A percentile compares a stretch with the other conserved stretches of the same genome.
Conservation (phyloP, 37 sponge, comb jelly and placozoan genomes). For the Geodia barretti region DNA sequence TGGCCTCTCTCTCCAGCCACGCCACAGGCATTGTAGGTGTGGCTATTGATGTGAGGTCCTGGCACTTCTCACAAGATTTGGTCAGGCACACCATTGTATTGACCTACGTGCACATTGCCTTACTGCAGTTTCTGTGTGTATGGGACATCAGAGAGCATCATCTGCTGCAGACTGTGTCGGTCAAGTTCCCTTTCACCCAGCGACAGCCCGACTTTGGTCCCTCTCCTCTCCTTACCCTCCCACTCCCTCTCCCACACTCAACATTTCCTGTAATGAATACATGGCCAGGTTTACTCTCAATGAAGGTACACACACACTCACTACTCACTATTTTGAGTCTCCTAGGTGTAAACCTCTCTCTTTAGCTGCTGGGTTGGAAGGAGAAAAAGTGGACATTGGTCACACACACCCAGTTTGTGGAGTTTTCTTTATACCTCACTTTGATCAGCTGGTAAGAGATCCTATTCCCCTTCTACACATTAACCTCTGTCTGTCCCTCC, state of each 20-base stretch:
- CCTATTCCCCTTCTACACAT: neutral
- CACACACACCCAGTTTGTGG: slow-evolving; percentile 61
- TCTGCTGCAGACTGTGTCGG: slow-evolving; percentile 71
- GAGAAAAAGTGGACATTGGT: neutral
- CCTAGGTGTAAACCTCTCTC: too few species aligned
- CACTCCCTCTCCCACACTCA: slow-evolving; percentile 29
- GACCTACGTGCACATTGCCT: too few species aligned
- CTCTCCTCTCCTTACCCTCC: slow-evolving; percentile 31
- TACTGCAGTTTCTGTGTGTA: slow-evolving; percentile 59
- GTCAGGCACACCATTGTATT: slow-evolving; percentile 29
- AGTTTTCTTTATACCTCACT: slow-evolving; percentile 44
- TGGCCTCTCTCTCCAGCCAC: slow-evolving; percentile 81
- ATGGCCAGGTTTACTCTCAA: slow-evolving; percentile 72
- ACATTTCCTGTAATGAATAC: slow-evolving; percentile 78
- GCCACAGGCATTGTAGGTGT: slow-evolving; percentile 75
- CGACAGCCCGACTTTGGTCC: slow-evolving; percentile 83
- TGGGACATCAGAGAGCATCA: slow-evolving; percentile 88
- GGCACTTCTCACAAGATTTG: slow-evolving; percentile 76
- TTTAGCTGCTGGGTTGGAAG: too few species aligned
- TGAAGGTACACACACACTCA: too few species aligned
- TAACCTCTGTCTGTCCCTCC: neutral
- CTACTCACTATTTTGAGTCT: too few species aligned
- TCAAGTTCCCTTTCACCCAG: slow-evolving; percentile 86
- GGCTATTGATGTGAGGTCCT: slow-evolving; percentile 43
- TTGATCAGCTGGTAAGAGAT: slow-evolving; percentile 46